Conservation (phyloP, 2,888 invertebrate species). For the Coleophora deauratella region DNA sequence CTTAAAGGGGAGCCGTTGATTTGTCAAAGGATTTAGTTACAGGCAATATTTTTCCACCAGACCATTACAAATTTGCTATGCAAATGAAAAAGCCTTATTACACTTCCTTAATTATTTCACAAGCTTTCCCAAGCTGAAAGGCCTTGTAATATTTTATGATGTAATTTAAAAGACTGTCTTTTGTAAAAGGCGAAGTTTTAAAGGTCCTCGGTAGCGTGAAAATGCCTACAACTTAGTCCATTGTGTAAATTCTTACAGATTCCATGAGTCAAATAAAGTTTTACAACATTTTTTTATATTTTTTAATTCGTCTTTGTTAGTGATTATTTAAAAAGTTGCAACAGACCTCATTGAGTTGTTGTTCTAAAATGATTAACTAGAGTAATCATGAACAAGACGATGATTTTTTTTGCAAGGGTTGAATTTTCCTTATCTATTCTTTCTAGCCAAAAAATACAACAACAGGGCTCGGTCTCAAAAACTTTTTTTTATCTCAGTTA, state of each 20-base stretch:
- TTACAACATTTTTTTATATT: not conserved
- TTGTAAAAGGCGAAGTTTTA: conserved; percentile 38
- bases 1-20: conserved; percentile 16
- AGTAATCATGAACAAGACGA: no score
- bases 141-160: conserved; percentile 55
- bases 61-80: conserved; percentile 53
- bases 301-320: not conserved
- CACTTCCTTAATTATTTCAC: conserved; percentile 63
- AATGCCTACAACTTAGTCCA: conserved; percentile 20
- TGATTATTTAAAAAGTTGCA: no score
- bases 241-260: conserved; percentile 14
- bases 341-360: no score
- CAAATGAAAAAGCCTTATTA: conserved; percentile 60
- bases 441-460: no score
- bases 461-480: not conserved
- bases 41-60: conserved; percentile 38
- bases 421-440: no score
- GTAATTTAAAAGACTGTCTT: conserved; percentile 53
- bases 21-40: conserved; percentile 46
- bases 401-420: no score
- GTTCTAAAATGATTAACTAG: no score
- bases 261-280: not conserved
- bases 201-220: conserved; percentile 27
- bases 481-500: conserved; percentile 36
- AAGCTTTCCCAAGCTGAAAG: conserved; percentile 46